Conservation (phyloP, 2,113 vertebrate genomes). For the Sceloporus tristichus region DNA sequence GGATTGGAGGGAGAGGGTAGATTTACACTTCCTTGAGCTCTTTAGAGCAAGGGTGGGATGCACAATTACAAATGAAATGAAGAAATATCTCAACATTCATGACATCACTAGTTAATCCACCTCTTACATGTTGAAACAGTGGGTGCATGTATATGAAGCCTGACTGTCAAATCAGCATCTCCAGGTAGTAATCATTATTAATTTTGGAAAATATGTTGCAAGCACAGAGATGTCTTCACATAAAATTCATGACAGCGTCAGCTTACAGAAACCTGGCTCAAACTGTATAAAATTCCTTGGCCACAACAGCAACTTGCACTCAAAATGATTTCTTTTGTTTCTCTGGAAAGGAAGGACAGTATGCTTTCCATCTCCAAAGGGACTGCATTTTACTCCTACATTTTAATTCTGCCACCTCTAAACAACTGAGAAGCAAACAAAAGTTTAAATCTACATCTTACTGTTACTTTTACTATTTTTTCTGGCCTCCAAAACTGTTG, state of each 20-base stretch:
- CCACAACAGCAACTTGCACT: constrained; percentile 45
- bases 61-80: background rate
- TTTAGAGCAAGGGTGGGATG: background rate
- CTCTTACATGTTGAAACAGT: background rate
- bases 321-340: constrained; percentile 35
- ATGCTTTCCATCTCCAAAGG: constrained; percentile 28
- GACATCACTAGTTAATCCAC: background rate
- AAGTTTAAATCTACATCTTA: constrained; percentile 38
- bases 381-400: constrained; percentile 39
- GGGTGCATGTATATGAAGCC: background rate
- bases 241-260: constrained; percentile 52
- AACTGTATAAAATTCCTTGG: constrained; percentile 55
- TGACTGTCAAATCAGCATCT: constrained; percentile 60
- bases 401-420: constrained; percentile 28
- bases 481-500: constrained; percentile 32
- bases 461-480: constrained; percentile 32
- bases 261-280: constrained; percentile 52
- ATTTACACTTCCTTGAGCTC: background rate
- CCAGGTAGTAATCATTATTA: constrained; percentile 12
- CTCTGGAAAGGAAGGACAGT: background rate
- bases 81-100: background rate
- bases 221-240: constrained; percentile 56
- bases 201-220: constrained; percentile 52
- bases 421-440: constrained; percentile 51
- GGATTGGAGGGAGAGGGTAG: no score